Evolutionary conservation across 1,140 invertebrate species (phyloP).

Genomic region (Thereuonema tuberculata): DNA sequence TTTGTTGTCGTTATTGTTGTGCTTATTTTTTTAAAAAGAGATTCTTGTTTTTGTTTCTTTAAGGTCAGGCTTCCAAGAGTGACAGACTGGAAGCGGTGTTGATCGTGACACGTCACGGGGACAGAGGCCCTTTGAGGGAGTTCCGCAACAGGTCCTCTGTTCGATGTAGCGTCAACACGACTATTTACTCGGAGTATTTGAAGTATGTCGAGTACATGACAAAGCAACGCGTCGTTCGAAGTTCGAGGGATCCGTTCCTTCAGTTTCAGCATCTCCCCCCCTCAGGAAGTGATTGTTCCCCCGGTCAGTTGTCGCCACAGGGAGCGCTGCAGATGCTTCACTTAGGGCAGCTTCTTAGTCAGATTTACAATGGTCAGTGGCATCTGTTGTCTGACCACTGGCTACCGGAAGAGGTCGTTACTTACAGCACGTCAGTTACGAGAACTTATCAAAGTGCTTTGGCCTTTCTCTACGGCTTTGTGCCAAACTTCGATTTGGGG

Average conservation of each 20-base stretch:
- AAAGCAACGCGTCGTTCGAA: slow-evolving; percentile 17
- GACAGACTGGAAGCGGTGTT: slow-evolving; percentile 53
- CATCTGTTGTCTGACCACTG: slow-evolving; percentile 36
- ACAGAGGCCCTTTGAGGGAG: slow-evolving; percentile 66
- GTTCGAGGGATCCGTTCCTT: slow-evolving; percentile 52
- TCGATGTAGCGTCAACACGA: slow-evolving; percentile 46
- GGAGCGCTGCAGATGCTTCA: slow-evolving; percentile 58
- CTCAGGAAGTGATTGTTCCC: slow-evolving; percentile 39
- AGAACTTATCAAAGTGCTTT: slow-evolving; percentile 79
- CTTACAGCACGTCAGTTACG: slow-evolving; percentile 67
- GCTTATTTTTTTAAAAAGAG: neutral
- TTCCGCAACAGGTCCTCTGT: slow-evolving; percentile 55
- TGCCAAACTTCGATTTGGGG: slow-evolving; percentile 42
- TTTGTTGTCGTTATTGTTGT: neutral
- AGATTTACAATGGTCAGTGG: slow-evolving; percentile 47
- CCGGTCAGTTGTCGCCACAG: slow-evolving; percentile 54
- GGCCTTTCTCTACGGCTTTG: slow-evolving; percentile 58
- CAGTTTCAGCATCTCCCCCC: slow-evolving; percentile 57
- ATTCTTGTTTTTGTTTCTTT: neutral
- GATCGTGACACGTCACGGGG: slow-evolving; percentile 70
- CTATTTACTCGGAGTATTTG: slow-evolving; percentile 20
- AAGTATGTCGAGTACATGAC: slow-evolving; percentile 22
- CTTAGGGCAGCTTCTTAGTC: slow-evolving; percentile 53
- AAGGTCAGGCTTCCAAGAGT: slow-evolving; percentile 20
- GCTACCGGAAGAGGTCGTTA: slow-evolving; percentile 45